Percentiles rank a stretch among this genome's conserved stretches.
phyloP scores from a whole-genome alignment of 2,113 vertebrate genomes.

The Tetrao urogallus region DNA sequence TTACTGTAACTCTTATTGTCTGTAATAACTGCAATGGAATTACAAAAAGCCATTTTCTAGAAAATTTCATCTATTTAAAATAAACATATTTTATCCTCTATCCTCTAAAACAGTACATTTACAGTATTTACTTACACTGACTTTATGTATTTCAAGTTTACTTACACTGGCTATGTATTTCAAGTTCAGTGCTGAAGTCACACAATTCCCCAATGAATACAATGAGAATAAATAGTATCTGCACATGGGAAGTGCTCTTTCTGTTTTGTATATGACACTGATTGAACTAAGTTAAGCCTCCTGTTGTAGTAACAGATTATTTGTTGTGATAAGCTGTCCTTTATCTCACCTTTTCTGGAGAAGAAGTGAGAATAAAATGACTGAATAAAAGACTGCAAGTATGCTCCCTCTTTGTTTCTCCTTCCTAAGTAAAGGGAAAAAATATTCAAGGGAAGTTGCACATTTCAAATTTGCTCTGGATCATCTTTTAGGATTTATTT shows the following conservation, averaged over 20 bases:
- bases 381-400: neutral
- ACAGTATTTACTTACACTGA: neutral
- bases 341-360: neutral
- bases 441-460: neutral
- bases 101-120: neutral
- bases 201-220: neutral
- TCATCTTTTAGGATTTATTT: neutral
- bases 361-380: neutral
- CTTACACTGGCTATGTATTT: neutral
- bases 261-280: neutral
- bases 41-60: neutral
- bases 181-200: neutral
- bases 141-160: neutral
- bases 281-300: neutral
- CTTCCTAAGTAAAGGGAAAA: neutral
- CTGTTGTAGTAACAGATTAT: neutral
- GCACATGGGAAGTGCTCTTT: neutral
- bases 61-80: constrained; percentile 30
- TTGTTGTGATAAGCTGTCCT: neutral
- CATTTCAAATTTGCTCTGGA: neutral
- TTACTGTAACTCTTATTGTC: neutral
- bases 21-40: constrained; percentile 30
- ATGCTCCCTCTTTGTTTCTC: neutral
- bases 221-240: neutral
- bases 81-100: neutral